Evolutionary conservation across 2,797 vertebrate genomes (phyloP).

Genomic region (Squalus acanthias): DNA sequence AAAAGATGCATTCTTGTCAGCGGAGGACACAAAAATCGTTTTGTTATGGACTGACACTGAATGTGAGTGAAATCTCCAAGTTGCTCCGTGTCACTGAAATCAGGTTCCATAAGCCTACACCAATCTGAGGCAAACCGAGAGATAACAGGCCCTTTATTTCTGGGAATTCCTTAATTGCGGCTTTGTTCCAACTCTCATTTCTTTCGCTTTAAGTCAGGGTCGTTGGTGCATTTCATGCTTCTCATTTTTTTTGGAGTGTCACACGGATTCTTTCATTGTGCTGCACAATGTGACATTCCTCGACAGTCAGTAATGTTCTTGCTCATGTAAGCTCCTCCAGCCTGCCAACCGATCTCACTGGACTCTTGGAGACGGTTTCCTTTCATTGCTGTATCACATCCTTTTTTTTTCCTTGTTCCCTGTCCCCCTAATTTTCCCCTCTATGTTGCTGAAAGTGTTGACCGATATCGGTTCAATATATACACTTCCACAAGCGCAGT

Average conservation of each 20-base stretch:
- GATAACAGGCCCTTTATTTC: constrained; percentile 24
- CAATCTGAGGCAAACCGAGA: background rate
- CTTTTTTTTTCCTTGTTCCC: background rate
- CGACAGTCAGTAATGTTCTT: background rate
- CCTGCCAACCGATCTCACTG: background rate
- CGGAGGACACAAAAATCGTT: constrained; percentile 6
- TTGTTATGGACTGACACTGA: constrained; percentile 17
- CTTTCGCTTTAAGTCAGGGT: background rate
- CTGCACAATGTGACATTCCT: background rate
- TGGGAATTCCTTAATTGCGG: background rate
- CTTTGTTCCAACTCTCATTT: constrained; percentile 11
- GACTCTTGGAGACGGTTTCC: background rate
- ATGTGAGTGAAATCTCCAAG: background rate
- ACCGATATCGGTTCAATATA: too few relatives aligned
- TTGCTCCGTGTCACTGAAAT: background rate
- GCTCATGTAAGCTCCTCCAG: background rate
- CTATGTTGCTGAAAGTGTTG: background rate
- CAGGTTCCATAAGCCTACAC: background rate
- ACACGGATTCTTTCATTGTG: background rate
- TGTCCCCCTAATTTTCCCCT: background rate
- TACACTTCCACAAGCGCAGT: too few relatives aligned
- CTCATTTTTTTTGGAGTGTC: background rate
- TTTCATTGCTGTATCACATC: background rate
- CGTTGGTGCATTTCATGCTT: background rate
- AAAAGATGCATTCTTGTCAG: background rate